A percentile compares a stretch with the other conserved stretches of the same genome.
These are phyloP conservation scores for Hemiscyllium ocellatum DNA, from an alignment of 2,113 vertebrate genomes.

Conservation along the genomic window DNA sequence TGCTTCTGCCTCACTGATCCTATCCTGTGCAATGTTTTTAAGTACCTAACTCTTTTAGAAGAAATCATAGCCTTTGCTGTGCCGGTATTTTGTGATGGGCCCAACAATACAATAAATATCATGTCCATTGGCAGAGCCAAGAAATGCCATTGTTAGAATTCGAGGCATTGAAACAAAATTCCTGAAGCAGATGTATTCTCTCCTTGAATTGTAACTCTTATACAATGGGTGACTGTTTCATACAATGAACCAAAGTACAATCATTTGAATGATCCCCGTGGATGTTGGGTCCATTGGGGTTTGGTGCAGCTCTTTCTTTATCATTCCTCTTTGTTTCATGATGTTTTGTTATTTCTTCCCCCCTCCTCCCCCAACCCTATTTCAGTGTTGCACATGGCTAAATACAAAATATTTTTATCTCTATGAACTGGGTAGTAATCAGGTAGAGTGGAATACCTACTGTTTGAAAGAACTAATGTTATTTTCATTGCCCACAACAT, in stretches of 20 bases:
- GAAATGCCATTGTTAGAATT: background rate
- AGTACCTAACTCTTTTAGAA: background rate
- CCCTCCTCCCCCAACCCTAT: background rate
- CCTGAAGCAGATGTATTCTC: background rate
- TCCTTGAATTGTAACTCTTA: background rate
- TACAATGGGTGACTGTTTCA: background rate
- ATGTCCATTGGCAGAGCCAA: background rate
- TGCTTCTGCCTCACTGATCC: background rate
- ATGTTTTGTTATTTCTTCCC: background rate
- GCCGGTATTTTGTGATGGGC: background rate
- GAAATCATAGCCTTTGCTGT: background rate
- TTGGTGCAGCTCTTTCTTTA: slow-evolving; percentile 6
- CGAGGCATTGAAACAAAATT: background rate
- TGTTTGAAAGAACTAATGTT: background rate
- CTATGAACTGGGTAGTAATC: background rate
- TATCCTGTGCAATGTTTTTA: background rate
- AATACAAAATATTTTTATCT: background rate
- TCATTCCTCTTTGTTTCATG: background rate
- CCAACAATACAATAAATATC: background rate
- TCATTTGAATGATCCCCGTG: background rate
- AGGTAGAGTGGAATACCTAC: background rate
- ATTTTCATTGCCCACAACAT: background rate
- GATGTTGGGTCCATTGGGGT: background rate
- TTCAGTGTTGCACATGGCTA: background rate
- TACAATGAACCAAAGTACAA: background rate